Evolutionary conservation across 2,797 vertebrate genomes (phyloP).

Genomic region (Adrianichthys oophorus): DNA sequence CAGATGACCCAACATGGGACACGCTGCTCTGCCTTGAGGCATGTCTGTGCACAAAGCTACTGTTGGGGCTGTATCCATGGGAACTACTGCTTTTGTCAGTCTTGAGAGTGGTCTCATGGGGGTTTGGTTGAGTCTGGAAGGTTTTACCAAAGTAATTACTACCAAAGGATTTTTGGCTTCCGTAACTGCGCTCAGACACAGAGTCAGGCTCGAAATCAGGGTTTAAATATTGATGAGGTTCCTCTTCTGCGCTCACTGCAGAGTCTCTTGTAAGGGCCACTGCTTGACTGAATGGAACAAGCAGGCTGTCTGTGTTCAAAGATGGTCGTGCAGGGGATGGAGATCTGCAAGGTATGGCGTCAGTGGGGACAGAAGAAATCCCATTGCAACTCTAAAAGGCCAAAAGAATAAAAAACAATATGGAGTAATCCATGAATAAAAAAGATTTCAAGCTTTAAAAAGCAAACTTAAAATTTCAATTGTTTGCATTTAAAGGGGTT

Average conservation of each 20-base stretch:
- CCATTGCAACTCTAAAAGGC: slow-evolving; percentile 33
- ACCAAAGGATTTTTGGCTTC: slow-evolving; percentile 45
- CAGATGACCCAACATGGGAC: slow-evolving; percentile 28
- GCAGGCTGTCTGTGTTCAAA: slow-evolving; percentile 7
- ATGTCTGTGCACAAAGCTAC: slow-evolving; percentile 31
- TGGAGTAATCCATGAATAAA: neutral
- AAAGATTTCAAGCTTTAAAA: neutral
- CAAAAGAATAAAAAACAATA: slow-evolving; percentile 20
- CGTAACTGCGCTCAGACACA: slow-evolving; percentile 46
- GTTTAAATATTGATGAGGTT: slow-evolving; percentile 33
- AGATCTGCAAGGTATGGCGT: slow-evolving; percentile 16
- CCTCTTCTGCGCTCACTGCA: slow-evolving; percentile 18
- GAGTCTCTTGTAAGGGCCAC: slow-evolving; percentile 15
- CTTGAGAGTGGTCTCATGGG: slow-evolving; percentile 18
- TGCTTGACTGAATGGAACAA: slow-evolving; percentile 15
- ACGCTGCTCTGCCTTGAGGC: slow-evolving; percentile 32
- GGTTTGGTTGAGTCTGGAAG: slow-evolving; percentile 22
- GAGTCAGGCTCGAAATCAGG: slow-evolving; percentile 35
- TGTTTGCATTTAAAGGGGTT: too few species aligned
- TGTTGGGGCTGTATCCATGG: slow-evolving; percentile 38
- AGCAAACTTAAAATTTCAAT: too few species aligned
- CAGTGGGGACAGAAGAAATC: slow-evolving; percentile 12
- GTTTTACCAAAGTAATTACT: slow-evolving; percentile 38
- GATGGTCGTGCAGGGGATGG: slow-evolving; percentile 14
- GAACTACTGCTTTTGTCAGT: slow-evolving; percentile 49